phyloP scores from a whole-genome alignment of 2,113 vertebrate genomes.

The Ploceus nigricollis region DNA sequence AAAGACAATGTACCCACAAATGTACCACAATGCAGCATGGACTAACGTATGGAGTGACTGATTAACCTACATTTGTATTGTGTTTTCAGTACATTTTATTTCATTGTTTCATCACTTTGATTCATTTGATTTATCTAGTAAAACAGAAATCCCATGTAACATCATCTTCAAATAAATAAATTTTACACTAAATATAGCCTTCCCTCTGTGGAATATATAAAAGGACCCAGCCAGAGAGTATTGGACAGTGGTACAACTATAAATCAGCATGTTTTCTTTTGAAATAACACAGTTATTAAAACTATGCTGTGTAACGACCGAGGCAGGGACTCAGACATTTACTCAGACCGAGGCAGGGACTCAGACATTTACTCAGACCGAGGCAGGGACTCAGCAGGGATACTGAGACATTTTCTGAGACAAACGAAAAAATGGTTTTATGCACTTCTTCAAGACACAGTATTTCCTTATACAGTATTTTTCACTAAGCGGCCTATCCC shows the following conservation, averaged over 20 bases:
- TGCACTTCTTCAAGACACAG: not conserved
- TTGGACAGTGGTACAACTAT: not conserved
- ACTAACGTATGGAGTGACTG: not conserved
- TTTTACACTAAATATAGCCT: not conserved
- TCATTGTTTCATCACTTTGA: not conserved
- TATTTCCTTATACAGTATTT: not conserved
- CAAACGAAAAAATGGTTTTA: not conserved
- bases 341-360: rapidly evolving
- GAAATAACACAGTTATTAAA: not conserved
- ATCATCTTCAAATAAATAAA: not conserved
- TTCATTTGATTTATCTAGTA: not conserved
- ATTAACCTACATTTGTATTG: not conserved
- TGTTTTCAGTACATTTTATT: not conserved
- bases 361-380: not conserved
- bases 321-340: not conserved
- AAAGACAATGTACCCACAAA: not conserved
- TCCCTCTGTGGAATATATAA: not conserved
- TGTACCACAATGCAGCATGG: not conserved
- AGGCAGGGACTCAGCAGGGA: not conserved
- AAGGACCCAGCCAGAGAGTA: not conserved
- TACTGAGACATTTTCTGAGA: not conserved
- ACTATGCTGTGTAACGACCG: rapidly evolving
- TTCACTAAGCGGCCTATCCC: not conserved
- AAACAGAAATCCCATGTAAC: not conserved
- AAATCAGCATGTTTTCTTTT: not conserved